These are phyloP conservation scores for Hyperoplus lanceolatus DNA, from an alignment of 2,797 vertebrate species.

Conservation along the genomic window DNA sequence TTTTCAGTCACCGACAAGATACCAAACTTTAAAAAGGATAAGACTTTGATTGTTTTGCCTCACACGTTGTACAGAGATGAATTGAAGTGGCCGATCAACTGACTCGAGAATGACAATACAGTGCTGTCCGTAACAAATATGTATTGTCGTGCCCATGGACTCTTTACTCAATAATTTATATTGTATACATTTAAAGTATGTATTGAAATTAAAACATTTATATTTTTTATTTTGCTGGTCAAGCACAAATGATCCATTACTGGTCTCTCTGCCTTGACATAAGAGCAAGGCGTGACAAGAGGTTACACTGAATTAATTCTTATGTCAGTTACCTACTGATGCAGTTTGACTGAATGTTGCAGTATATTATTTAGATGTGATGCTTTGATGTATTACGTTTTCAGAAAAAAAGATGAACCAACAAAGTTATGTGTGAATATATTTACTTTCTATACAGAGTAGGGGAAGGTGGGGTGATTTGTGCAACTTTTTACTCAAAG, in stretches of 20 bases:
- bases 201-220: constrained; percentile 65
- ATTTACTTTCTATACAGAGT: constrained; percentile 68
- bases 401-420: constrained; percentile 46
- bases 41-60: constrained; percentile 25
- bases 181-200: constrained; percentile 63
- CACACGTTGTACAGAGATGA: constrained; percentile 36
- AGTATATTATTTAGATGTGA: constrained; percentile 53
- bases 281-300: constrained; percentile 2
- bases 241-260: constrained; percentile 36
- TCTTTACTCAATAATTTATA: constrained; percentile 2
- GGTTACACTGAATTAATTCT: constrained; percentile 44
- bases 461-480: too few relatives aligned
- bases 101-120: constrained; percentile 4
- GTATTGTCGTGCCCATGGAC: constrained; percentile 18
- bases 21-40: constrained; percentile 4
- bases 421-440: constrained; percentile 61
- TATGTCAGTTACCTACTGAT: constrained; percentile 23
- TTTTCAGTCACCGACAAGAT: constrained; percentile 36
- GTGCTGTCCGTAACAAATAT: neutral
- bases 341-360: constrained; percentile 49
- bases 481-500: too few relatives aligned
- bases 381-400: constrained; percentile 35
- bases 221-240: constrained; percentile 76
- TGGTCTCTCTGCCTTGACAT: constrained; percentile 33
- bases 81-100: neutral